Evolutionary conservation across 2,113 vertebrate species (phyloP).

Genomic region (Dinomys branickii): DNA sequence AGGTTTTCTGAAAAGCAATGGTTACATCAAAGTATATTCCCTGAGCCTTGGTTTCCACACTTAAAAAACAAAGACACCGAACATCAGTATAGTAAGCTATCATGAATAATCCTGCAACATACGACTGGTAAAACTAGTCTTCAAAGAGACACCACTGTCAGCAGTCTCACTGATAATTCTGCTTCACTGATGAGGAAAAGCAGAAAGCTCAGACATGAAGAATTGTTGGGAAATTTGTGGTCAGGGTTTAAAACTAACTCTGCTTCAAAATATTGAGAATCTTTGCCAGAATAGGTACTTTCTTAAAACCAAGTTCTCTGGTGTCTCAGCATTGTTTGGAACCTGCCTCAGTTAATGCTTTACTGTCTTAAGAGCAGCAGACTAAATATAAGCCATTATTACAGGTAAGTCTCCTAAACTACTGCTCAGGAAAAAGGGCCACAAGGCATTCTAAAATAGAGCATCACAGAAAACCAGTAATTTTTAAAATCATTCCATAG

Average conservation of each 20-base stretch:
- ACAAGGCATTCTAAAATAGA: background rate
- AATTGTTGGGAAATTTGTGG: background rate
- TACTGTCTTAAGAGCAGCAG: background rate
- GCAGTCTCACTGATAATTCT: background rate
- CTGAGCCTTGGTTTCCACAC: background rate
- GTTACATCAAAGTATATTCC: background rate
- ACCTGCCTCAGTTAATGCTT: background rate
- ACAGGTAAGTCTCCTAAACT: background rate
- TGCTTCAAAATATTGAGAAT: background rate
- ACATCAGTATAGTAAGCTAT: background rate
- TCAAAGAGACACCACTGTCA: background rate
- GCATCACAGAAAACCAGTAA: background rate
- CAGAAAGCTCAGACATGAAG: background rate
- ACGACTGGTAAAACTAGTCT: background rate
- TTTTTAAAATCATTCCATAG: background rate
- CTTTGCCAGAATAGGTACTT: background rate
- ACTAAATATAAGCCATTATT: background rate
- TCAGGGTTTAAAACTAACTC: background rate
- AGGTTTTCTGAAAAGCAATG: background rate
- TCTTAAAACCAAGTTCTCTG: background rate
- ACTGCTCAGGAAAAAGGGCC: background rate
- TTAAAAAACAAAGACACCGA: background rate
- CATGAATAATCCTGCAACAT: background rate
- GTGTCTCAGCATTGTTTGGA: background rate
- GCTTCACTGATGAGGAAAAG: background rate